Percentiles rank a stretch among this genome's conserved stretches.
Evolutionary conservation across 2,888 invertebrate genomes (phyloP).

Genomic region (Mythimna albipuncta): DNA sequence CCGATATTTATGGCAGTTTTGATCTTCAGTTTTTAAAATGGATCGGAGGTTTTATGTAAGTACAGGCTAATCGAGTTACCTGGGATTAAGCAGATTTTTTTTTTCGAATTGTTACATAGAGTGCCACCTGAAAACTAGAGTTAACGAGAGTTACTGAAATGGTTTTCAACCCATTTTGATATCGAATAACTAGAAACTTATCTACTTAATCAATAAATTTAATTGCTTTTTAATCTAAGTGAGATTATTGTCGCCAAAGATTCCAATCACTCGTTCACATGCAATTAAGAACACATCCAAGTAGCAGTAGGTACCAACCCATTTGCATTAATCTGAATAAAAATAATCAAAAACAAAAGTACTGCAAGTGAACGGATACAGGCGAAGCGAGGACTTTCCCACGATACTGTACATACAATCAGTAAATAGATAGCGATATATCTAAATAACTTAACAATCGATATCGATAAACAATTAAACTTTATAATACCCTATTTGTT

Average conservation of each 20-base stretch:
- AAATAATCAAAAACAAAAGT: conserved; percentile 64
- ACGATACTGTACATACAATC: conserved; percentile 63
- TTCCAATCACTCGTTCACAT: conserved; percentile 36
- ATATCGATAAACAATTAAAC: conserved; percentile 51
- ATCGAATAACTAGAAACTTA: neutral
- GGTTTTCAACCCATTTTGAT: neutral
- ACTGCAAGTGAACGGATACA: conserved; percentile 69
- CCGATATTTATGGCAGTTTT: conserved; percentile 57
- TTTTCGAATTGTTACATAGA: neutral
- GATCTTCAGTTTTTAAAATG: conserved; percentile 32
- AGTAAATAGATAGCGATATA: conserved; percentile 59
- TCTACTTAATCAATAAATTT: neutral
- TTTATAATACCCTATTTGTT: conserved; percentile 50
- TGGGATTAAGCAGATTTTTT: neutral
- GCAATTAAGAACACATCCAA: conserved; percentile 60
- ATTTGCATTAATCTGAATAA: conserved; percentile 71
- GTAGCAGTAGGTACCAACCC: conserved; percentile 56
- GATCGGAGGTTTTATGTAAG: conserved; percentile 18
- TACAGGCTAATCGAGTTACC: conserved; percentile 1
- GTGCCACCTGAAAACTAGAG: neutral
- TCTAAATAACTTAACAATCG: conserved; percentile 60
- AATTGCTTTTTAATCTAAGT: neutral
- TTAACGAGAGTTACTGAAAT: neutral
- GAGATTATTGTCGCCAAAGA: conserved; percentile 11
- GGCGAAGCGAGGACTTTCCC: conserved; percentile 72